Base-by-base conservation (phyloP, 2,888 invertebrate genomes). In the Empis stercorea region DNA sequence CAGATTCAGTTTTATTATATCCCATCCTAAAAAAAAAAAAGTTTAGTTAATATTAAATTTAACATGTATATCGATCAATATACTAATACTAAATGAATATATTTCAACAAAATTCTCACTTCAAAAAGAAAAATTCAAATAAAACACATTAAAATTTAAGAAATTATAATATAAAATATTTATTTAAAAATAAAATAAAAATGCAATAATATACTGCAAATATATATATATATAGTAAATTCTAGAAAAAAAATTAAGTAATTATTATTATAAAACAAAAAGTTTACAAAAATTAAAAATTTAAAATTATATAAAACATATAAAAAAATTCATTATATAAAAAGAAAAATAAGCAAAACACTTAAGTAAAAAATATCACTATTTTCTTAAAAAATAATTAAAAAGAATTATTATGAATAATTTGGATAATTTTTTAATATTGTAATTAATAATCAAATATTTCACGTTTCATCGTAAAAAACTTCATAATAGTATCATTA, bases 1-100 rank as follows among this genome's bases (percentile, higher is more conserved):
- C 73, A 42, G 74, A 73, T 54, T 74, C 75, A 30, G 74, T 73
- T 59, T 76, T 69, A 49, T 73, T 72, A 55, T 77, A 78, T 41
- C 79, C 79, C 59, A 73, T 77, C 57, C 79, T 79, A 66, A 38
- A 65, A 55, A 36, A 14, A 27, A 36, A 41, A 42, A 15, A 43
- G 20, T 20, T 20, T n/a, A n/a, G 20, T 20, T 20, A 20, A 20
- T 20, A 20, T 20, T 36, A 34, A 23, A 41, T 37, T 44, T 16
- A 36, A 23, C 7, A 43, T n/a, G n/a, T n/a, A n/a, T 9, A 9
- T n/a, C 13, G 3, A n/a, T 14, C 20, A 43, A 34, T 17, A 14
- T 16, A 7, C 11, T n/a, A n/a, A 44, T n/a, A 44, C 3, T n/a
- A 32, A 6, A 20, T 20, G 13, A 32, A 20, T 20, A 20, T 20